A percentile compares a stretch with the other conserved stretches of the same genome.
Conservation (phyloP, 2,888 invertebrate species). For the Dorcus hopei region DNA sequence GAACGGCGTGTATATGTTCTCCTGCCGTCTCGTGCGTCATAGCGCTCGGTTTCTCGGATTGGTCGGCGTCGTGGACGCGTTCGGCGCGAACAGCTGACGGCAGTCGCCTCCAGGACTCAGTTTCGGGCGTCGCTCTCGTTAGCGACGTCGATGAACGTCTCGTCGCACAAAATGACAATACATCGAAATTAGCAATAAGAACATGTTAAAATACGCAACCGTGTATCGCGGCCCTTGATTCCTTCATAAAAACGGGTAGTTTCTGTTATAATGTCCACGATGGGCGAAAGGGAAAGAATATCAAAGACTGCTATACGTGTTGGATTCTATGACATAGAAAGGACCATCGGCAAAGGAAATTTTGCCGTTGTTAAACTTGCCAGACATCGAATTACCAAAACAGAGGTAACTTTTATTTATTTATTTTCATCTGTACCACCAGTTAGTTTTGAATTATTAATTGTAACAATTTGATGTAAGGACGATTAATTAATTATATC, state of each 20-base stretch:
- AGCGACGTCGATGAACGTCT: slow-evolving; percentile 21
- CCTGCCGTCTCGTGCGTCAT: slow-evolving; percentile 5
- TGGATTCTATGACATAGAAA: slow-evolving; percentile 96
- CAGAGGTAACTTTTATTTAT: slow-evolving; percentile 68
- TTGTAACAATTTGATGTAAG: too few relatives aligned
- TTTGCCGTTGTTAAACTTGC: slow-evolving; percentile 99
- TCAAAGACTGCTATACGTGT: slow-evolving; percentile 63
- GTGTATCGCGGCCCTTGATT: too few relatives aligned
- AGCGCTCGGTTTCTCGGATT: slow-evolving; percentile 13
- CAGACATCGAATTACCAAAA: slow-evolving; percentile 96
- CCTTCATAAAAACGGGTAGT: too few relatives aligned
- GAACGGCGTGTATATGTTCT: too few relatives aligned
- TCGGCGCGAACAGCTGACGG: slow-evolving; percentile 31
- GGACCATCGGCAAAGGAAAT: slow-evolving; percentile 98
- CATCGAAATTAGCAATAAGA: slow-evolving; percentile 44
- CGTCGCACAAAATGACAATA: slow-evolving; percentile 40
- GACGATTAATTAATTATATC: too few relatives aligned
- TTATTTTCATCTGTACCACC: too few relatives aligned
- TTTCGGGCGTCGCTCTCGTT: slow-evolving; percentile 30
- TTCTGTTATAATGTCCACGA: slow-evolving; percentile 18
- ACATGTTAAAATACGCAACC: neutral
- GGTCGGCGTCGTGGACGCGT: slow-evolving; percentile 4
- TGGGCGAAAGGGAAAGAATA: slow-evolving; percentile 47
- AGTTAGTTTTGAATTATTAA: too few relatives aligned
- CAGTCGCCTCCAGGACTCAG: slow-evolving; percentile 35